phyloP scores from a whole-genome alignment of 2,797 vertebrate genomes.

The Hemibagrus guttatus region DNA sequence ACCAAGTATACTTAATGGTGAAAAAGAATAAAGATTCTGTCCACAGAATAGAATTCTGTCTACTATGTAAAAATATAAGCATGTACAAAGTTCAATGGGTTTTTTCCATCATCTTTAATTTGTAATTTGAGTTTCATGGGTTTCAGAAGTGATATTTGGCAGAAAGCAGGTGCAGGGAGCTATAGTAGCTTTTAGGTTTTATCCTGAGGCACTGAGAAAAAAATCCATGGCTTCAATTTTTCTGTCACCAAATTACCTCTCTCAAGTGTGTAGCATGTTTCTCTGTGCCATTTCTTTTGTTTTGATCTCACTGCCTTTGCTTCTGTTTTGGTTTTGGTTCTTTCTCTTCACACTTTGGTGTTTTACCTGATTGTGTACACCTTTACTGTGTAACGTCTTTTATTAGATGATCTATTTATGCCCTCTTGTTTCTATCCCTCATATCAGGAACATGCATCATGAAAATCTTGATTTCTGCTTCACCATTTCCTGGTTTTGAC shows the following conservation, averaged over 20 bases:
- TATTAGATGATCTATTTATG: neutral
- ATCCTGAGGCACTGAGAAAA: slow-evolving; percentile 18
- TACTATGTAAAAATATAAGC: neutral
- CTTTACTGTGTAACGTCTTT: neutral
- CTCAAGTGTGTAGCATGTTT: neutral
- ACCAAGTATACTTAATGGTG: slow-evolving; percentile 13
- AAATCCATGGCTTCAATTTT: neutral
- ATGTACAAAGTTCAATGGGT: slow-evolving; percentile 1
- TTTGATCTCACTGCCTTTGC: neutral
- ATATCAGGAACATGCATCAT: neutral
- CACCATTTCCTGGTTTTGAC: neutral
- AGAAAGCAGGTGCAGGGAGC: slow-evolving; percentile 8
- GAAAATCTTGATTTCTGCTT: neutral
- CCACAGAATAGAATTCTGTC: neutral
- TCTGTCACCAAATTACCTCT: slow-evolving; percentile 5
- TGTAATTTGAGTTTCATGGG: slow-evolving; percentile 4
- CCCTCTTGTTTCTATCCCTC: neutral
- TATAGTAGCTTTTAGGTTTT: neutral
- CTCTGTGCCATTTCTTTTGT: neutral
- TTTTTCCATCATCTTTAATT: slow-evolving; percentile 2
- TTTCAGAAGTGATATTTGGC: slow-evolving; percentile 21
- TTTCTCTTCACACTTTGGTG: too few relatives aligned
- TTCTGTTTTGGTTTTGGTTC: neutral
- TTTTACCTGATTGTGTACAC: neutral
- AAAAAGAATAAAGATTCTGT: neutral